Percentiles rank a stretch among this genome's conserved stretches.
Conservation (phyloP, 2,113 vertebrate species). For the Spilogale gracilis region DNA sequence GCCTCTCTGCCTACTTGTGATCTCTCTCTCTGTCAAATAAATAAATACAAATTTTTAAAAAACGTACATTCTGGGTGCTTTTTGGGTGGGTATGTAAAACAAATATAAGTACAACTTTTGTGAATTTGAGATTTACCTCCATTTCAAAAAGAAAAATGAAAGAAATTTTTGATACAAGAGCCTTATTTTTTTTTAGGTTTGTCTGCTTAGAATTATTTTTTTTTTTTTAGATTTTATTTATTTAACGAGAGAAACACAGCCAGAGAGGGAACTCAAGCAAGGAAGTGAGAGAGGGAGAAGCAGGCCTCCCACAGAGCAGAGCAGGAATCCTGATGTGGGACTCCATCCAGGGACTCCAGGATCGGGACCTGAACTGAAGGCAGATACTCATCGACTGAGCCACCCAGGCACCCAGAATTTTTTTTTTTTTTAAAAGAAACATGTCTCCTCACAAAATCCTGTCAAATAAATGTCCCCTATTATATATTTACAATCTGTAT, state of each 20-base stretch:
- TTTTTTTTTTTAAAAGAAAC: neutral
- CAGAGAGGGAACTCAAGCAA: too few relatives aligned
- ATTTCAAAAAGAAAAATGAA: slow-evolving; percentile 46
- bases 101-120: neutral
- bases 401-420: neutral
- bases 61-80: slow-evolving; percentile 45
- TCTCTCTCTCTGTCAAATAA: too few relatives aligned
- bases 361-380: too few relatives aligned
- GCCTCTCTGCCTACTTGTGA: too few relatives aligned
- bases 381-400: too few relatives aligned
- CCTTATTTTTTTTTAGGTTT: slow-evolving; percentile 13
- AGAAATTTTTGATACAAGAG: neutral
- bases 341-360: too few relatives aligned
- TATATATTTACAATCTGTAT: neutral
- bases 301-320: too few relatives aligned
- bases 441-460: slow-evolving; percentile 25
- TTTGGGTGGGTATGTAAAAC: neutral
- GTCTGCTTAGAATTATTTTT: neutral
- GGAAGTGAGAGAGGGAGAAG: too few relatives aligned
- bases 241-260: too few relatives aligned
- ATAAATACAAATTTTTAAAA: neutral
- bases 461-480: neutral
- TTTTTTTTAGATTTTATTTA: too few relatives aligned
- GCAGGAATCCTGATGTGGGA: too few relatives aligned
- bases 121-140: slow-evolving; percentile 14